Evolutionary conservation across 2,797 vertebrate genomes (phyloP), one percentile per base, ranked within the genome.

Genomic region (Carduelis carduelis): DNA sequence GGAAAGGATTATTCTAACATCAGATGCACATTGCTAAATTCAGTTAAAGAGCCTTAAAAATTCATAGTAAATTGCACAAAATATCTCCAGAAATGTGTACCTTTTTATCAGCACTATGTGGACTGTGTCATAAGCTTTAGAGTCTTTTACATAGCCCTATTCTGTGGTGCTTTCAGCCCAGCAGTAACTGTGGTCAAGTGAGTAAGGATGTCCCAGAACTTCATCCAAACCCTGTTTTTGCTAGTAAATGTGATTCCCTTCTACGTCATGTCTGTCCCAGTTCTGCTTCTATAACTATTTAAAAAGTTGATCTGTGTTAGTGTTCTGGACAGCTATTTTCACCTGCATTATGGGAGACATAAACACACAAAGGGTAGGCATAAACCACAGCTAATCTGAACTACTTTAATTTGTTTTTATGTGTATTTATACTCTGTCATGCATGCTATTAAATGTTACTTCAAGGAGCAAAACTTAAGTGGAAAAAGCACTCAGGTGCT

Each of bases 21-120:
- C 11, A 83, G 77, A 83, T 66, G 24, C 9, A 68, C 3, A 15
- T 11, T 12, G 19, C 11, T 35, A 85, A 59, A 64, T 55, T 87
- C 47, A 74, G 55, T 55, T 53, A 28, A 78, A 72, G 8, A 61
- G 12, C 22, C 34, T 77, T 70, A 43, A 85, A 83, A 47, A 11
- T 24, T 63, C 4, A 12, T 17, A 24, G 4, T 49, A 64, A 59
- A 35, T 22, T n/a, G 12, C n/a, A 65, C 14, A 83, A 76, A 82
- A 72, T 61, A 2, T 22, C 64, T 85, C 74, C 71, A 69, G 39
- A 87, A 66, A 53, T 57, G 23, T 20, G 14, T 41, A 19, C 11
- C 6, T 41, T 32, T 90, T 61, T 23, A n/a, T 74, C 41, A 71
- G 18, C 23, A 12, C 34, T 28, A 24, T 0, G 0, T 52, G 28